phyloP scores from a whole-genome alignment of 2,888 invertebrate species.

The Phaedon cochleariae region DNA sequence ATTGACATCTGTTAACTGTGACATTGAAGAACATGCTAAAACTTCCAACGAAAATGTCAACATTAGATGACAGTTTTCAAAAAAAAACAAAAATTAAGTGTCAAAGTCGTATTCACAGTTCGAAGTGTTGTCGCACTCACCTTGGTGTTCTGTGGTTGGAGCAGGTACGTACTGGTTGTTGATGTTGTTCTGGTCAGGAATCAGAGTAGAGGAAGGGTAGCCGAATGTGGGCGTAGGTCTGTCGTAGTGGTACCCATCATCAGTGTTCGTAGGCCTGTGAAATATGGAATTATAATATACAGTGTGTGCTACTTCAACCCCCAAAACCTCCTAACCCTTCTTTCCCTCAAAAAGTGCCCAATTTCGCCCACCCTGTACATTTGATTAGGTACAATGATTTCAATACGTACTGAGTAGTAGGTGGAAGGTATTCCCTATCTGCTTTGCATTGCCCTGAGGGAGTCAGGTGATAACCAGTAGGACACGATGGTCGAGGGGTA shows the following conservation, averaged over 20 bases:
- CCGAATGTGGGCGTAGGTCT: constrained; percentile 43
- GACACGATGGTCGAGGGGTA: constrained; percentile 19
- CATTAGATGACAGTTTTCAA: too few species aligned
- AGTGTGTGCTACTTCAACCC: constrained; percentile 12
- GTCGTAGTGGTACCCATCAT: constrained; percentile 46
- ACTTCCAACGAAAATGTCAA: too few species aligned
- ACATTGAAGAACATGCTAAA: too few species aligned
- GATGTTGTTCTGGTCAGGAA: constrained; percentile 26
- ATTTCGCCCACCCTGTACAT: too few species aligned
- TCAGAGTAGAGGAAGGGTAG: constrained; percentile 22
- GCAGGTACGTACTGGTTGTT: constrained; percentile 45
- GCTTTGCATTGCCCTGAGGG: constrained; percentile 33
- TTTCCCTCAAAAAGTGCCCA: too few species aligned
- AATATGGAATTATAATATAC: constrained; percentile 21
- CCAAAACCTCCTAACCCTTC: too few species aligned
- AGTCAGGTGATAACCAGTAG: constrained; percentile 34
- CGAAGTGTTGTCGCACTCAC: constrained; percentile 16
- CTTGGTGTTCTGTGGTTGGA: constrained; percentile 34
- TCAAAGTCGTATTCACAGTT: too few species aligned
- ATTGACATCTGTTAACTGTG: too few species aligned
- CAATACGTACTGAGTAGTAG: constrained; percentile 27
- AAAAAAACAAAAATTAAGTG: too few species aligned
- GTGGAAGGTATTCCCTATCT: constrained; percentile 25
- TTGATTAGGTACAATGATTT: too few species aligned
- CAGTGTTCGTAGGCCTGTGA: constrained; percentile 35